These are phyloP conservation scores for Stegastes partitus DNA, from an alignment of 2,113 vertebrate genomes.

Conservation along the genomic window DNA sequence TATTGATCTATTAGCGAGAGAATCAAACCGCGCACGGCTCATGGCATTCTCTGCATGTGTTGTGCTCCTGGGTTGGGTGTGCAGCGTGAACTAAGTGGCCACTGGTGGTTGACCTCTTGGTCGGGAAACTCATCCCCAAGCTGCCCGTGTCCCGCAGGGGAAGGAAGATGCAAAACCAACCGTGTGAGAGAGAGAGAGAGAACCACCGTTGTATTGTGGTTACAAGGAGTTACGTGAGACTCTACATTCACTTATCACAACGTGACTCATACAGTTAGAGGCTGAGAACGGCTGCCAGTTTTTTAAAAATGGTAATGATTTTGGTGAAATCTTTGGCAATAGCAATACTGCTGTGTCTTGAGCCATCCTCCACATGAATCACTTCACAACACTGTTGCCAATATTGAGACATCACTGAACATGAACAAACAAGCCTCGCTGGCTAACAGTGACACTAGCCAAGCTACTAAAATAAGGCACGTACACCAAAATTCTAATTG, in stretches of 20 bases:
- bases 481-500: background rate
- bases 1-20: slow-evolving; percentile 81
- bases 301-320: slow-evolving; percentile 18
- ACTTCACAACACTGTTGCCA: slow-evolving; percentile 10
- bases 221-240: slow-evolving; percentile 30
- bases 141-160: slow-evolving; percentile 1
- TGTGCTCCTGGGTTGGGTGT: slow-evolving; percentile 21
- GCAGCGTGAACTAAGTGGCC: slow-evolving; percentile 50
- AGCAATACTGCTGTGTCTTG: background rate
- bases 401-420: slow-evolving; percentile 19
- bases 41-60: slow-evolving; percentile 48
- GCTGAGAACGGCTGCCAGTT: background rate
- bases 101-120: slow-evolving; percentile 67
- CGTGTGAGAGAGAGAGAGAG: slow-evolving; percentile 4
- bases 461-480: background rate
- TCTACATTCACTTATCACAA: slow-evolving; percentile 3
- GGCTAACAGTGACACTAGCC: background rate
- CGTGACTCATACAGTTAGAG: slow-evolving; percentile 14
- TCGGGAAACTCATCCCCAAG: slow-evolving; percentile 40
- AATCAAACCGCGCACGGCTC: slow-evolving; percentile 67
- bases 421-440: background rate
- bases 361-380: slow-evolving; percentile 14
- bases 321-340: slow-evolving; percentile 15
- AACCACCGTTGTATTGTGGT: slow-evolving; percentile 33
- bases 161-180: slow-evolving; percentile 37